Evolutionary conservation across 2,113 vertebrate species (phyloP), one percentile per base, ranked within the genome.

Genomic region (Sturnus vulgaris): DNA sequence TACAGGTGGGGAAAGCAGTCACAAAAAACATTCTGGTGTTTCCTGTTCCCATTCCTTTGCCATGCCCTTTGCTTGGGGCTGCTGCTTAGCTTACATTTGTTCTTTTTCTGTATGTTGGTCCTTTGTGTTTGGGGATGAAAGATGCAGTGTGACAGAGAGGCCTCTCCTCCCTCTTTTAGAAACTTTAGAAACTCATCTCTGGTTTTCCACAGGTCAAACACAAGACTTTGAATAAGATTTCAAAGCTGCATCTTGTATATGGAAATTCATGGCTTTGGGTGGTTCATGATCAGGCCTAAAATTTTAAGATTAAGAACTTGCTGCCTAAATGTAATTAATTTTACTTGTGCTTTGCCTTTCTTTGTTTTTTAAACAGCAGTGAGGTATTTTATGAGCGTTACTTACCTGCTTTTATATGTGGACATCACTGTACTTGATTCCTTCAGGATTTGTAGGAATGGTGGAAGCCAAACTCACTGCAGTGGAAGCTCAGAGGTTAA

Each of bases 101-200:
- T 86, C 35, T 85, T 82, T 11, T 37, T 30, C 42, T 66, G 14
- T 22, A 1, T 23, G 40, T 19, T 23, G 40, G 76, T 70, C 52
- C 77, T 91, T 95, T 61, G 69, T 70, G 35, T 33, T 55, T 39
- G 52, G 72, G 88, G 83, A 92, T 94, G 86, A 96, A 95, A 95
- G 79, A 59, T 6, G 4, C 76, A 50, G 44, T 7, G 61, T 0
- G 7, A 75, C 87, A 71, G 39, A 64, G 35, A 44, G 60, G 68
- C 39, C 35, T 86, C 81, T 92, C 47, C 81, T 39, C 35, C 39
- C 52, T 86, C 56, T 35, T 81, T 78, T 7, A 68, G 64, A 89
- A 75, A 78, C 35, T 79, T 49, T 23, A 49, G 47, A 49, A 49
- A 49, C 92, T 96, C 77, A 44, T 70, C 65, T 89, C 73, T 77